These are phyloP conservation scores for Synergus laeviventris DNA, from an alignment of 2,888 invertebrate species.

Conservation along the genomic window DNA sequence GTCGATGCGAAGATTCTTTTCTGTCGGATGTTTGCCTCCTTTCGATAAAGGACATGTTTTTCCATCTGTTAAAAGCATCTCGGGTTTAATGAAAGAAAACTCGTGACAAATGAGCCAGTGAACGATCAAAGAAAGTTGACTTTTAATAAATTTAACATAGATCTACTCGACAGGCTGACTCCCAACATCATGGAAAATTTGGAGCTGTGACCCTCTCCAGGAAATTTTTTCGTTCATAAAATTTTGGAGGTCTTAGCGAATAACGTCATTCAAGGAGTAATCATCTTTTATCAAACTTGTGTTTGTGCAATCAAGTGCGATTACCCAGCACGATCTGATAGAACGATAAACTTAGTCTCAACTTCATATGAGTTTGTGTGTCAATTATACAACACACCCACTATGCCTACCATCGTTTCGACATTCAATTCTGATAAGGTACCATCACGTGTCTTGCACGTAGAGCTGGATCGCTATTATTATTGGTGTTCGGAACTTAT, in stretches of 20 bases:
- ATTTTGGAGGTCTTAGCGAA: background rate
- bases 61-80: background rate
- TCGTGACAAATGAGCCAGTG: background rate
- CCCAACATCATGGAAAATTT: background rate
- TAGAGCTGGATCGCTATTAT: background rate
- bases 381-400: background rate
- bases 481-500: too few species aligned
- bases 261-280: too few species aligned
- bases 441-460: slow-evolving; percentile 11
- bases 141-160: background rate
- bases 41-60: background rate
- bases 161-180: background rate
- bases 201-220: background rate
- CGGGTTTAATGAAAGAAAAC: background rate
- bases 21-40: background rate
- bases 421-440: slow-evolving; percentile 2
- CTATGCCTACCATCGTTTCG: background rate
- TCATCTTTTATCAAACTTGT: too few species aligned
- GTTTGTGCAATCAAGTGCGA: background rate
- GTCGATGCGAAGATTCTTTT: background rate
- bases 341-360: background rate
- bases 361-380: background rate
- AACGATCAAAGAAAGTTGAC: background rate
- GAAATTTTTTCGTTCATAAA: background rate
- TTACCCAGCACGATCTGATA: background rate